A percentile compares a stretch with the other conserved stretches of the same genome.
Conservation (phyloP, 1,140 invertebrate genomes). For the Leptopilina clavipes region DNA sequence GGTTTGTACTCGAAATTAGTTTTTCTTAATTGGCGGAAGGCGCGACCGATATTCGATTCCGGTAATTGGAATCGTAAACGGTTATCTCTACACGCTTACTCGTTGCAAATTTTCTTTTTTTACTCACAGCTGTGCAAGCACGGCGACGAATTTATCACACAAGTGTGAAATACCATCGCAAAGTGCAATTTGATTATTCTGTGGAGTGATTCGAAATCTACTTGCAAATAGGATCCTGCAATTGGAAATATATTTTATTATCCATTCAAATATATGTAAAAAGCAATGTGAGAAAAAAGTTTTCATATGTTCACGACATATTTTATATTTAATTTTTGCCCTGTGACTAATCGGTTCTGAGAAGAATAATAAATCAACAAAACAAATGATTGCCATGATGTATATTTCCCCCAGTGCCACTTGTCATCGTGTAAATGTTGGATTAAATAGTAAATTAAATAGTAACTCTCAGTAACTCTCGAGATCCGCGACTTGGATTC, state of each 20-base stretch:
- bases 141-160: conserved; percentile 8
- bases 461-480: too few species aligned
- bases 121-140: conserved; percentile 1
- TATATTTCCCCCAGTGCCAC: too few species aligned
- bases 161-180: neutral
- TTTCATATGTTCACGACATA: neutral
- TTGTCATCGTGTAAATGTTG: too few species aligned
- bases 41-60: conserved; percentile 54
- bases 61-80: conserved; percentile 66
- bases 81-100: conserved; percentile 39
- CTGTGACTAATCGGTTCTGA: too few species aligned
- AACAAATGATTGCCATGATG: too few species aligned
- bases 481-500: too few species aligned
- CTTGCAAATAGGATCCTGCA: conserved; percentile 6
- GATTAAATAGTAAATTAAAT: too few species aligned
- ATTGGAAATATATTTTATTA: neutral
- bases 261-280: neutral
- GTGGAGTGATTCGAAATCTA: neutral
- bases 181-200: conserved; percentile 11
- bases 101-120: conserved; percentile 33
- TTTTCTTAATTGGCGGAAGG: conserved; percentile 67
- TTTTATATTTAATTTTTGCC: too few species aligned
- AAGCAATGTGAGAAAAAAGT: neutral
- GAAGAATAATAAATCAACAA: too few species aligned
- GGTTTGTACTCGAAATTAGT: conserved; percentile 60